phyloP scores from a whole-genome alignment of 2,888 invertebrate genomes.

The Panopea generosa region DNA sequence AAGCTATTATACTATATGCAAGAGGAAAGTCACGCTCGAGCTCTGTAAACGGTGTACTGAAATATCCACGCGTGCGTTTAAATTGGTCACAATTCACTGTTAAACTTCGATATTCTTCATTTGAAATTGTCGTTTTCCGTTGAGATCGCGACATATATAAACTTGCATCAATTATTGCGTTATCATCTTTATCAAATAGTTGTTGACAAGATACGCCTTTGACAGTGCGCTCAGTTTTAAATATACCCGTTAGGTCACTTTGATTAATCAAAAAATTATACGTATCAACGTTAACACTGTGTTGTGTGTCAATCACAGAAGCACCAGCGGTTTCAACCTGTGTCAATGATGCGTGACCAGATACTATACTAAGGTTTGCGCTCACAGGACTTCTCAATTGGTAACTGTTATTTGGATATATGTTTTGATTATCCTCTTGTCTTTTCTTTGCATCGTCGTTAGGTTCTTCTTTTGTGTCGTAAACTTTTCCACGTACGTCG shows the following conservation, averaged over 20 bases:
- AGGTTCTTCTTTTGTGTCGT: too few relatives aligned
- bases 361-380: too few relatives aligned
- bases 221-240: neutral
- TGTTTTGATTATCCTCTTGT: too few relatives aligned
- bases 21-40: conserved; percentile 59
- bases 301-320: too few relatives aligned
- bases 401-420: too few relatives aligned
- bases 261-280: neutral
- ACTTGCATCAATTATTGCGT: neutral
- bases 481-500: too few relatives aligned
- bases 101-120: neutral
- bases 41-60: conserved; percentile 19
- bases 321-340: too few relatives aligned
- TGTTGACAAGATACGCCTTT: neutral
- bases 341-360: too few relatives aligned
- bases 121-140: neutral
- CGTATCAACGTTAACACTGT: too few relatives aligned
- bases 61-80: conserved; percentile 23
- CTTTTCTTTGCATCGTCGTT: too few relatives aligned
- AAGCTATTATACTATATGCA: conserved; percentile 65
- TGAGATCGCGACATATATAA: neutral
- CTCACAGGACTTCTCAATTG: too few relatives aligned
- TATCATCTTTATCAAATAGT: conserved; percentile 4
- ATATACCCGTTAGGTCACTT: neutral
- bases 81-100: conserved; percentile 29